These are phyloP conservation scores for Oscheius sp. DNA, from an alignment of 2,888 invertebrate species.

Conservation along the genomic window DNA sequence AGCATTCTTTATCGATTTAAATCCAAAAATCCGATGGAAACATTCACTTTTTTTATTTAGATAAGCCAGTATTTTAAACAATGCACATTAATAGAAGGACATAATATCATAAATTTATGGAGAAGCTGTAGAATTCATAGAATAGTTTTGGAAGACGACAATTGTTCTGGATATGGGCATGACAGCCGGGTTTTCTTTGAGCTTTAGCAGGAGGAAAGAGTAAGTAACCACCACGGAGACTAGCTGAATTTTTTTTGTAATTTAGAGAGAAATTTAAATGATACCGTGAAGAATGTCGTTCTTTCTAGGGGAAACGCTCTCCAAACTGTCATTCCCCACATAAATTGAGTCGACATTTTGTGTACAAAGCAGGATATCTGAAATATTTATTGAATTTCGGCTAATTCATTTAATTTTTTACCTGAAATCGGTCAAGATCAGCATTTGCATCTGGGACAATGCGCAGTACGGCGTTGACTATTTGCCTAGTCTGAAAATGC, in stretches of 20 bases:
- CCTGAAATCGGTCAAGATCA: conserved; percentile 68
- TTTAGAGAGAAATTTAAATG: background rate
- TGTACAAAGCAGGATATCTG: conserved; percentile 71
- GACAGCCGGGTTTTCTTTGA: conserved; percentile 62
- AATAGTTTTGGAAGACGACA: conserved; percentile 25
- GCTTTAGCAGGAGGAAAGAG: conserved; percentile 68
- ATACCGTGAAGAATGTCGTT: conserved; percentile 71
- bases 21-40: background rate
- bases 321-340: conserved; percentile 73
- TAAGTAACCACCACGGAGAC: conserved; percentile 71
- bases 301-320: conserved; percentile 71
- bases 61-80: background rate
- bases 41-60: too few relatives aligned
- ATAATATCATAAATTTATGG: background rate
- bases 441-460: conserved; percentile 69
- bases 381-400: conserved; percentile 18
- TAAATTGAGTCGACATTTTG: conserved; percentile 71
- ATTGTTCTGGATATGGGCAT: conserved; percentile 31
- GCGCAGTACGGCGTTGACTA: conserved; percentile 66
- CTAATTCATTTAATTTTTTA: conserved; percentile 13
- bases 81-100: background rate
- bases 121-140: too few relatives aligned
- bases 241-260: conserved; percentile 53
- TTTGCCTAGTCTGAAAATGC: conserved; percentile 64
- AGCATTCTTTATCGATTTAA: background rate